Evolutionary conservation across 1,140 invertebrate species (phyloP).

Genomic region (Trichomalopsis sarcophagae): DNA sequence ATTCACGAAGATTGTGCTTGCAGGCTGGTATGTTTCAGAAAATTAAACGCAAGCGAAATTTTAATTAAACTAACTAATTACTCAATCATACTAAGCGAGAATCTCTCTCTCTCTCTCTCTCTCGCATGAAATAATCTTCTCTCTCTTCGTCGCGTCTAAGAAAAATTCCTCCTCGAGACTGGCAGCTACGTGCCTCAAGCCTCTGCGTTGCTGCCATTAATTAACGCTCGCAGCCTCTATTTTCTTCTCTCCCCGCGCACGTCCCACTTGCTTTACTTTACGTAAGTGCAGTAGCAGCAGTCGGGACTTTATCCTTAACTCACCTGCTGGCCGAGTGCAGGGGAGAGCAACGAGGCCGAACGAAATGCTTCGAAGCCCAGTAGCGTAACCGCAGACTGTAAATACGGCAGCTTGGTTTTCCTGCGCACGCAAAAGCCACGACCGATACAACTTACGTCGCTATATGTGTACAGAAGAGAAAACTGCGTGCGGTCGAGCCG

Average conservation of each 20-base stretch:
- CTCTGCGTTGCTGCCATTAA: not conserved
- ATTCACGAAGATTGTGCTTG: not conserved
- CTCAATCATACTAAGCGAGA: slow-evolving; percentile 18
- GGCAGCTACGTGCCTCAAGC: not conserved
- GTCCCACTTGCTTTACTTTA: slow-evolving; percentile 1
- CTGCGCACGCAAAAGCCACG: slow-evolving; percentile 14
- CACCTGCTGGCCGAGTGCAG: not conserved
- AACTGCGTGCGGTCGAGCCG: slow-evolving; percentile 28
- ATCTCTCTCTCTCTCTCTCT: not conserved
- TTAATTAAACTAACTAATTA: slow-evolving; percentile 43
- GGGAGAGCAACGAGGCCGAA: slow-evolving; percentile 27
- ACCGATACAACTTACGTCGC: slow-evolving; percentile 21
- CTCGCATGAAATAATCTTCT: not conserved
- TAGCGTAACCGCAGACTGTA: slow-evolving; percentile 42
- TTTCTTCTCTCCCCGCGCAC: not conserved
- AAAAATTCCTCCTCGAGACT: slow-evolving; percentile 1
- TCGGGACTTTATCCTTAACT: slow-evolving; percentile 18
- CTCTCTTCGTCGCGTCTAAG: not conserved
- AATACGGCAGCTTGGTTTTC: slow-evolving; percentile 23
- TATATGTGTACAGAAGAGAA: not conserved
- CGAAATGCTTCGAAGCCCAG: slow-evolving; percentile 35
- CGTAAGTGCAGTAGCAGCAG: not conserved
- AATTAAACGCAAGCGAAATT: slow-evolving; percentile 36
- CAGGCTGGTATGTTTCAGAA: not conserved
- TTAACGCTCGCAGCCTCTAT: not conserved